Conservation (phyloP, 2,797 vertebrate genomes). For the Liasis olivaceus region DNA sequence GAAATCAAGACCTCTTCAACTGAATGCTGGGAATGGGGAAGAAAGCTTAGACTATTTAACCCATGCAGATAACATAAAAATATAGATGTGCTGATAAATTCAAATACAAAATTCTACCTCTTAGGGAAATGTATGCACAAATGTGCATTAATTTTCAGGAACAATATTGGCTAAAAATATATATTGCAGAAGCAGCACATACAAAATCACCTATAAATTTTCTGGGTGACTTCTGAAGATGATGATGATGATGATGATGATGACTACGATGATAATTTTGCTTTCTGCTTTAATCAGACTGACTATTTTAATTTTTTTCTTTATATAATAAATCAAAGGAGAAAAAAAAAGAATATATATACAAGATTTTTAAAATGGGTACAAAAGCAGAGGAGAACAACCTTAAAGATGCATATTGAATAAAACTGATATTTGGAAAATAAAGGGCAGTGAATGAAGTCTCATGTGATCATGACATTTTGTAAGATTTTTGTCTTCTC, state of each 20-base stretch:
- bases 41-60: neutral
- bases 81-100: neutral
- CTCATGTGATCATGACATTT: neutral
- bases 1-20: neutral
- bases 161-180: neutral
- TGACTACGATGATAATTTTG: neutral
- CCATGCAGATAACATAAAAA: neutral
- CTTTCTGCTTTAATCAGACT: neutral
- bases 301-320: neutral
- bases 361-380: no score
- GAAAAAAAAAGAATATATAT: no score
- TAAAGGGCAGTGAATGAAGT: neutral
- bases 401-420: neutral
- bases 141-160: neutral
- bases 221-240: neutral
- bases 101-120: neutral
- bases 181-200: neutral
- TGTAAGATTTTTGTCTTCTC: neutral
- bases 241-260: neutral
- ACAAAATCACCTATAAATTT: neutral
- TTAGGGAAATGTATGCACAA: neutral
- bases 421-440: neutral
- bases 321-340: neutral
- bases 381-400: neutral
- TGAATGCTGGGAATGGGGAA: neutral